Evolutionary conservation across 2,888 invertebrate species (phyloP).

Genomic region (Parnassius orleans): DNA sequence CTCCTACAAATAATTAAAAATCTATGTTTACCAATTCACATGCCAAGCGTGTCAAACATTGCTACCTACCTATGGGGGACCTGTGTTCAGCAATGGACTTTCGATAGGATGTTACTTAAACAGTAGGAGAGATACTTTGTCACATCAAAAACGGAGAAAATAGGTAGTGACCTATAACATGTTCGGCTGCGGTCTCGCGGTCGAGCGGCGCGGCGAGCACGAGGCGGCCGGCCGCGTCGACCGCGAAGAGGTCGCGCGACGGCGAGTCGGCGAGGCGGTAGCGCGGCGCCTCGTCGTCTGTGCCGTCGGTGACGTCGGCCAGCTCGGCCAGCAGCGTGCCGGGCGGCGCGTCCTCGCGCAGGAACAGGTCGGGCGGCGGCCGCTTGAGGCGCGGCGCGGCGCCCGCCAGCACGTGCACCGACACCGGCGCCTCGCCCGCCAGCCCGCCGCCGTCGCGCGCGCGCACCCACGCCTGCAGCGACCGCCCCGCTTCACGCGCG

Average conservation of each 20-base stretch:
- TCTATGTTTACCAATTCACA: too few relatives aligned
- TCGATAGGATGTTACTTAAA: too few relatives aligned
- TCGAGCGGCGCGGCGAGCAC: conserved; percentile 87
- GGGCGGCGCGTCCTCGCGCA: conserved; percentile 86
- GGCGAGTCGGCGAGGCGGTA: conserved; percentile 32
- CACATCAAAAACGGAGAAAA: background rate
- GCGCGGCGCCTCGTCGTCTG: conserved; percentile 26
- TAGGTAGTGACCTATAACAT: conserved; percentile 80
- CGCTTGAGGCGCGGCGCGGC: conserved; percentile 89
- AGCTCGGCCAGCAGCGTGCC: conserved; percentile 62
- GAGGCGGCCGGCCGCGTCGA: conserved; percentile 88
- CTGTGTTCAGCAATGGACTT: too few relatives aligned
- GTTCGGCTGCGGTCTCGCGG: conserved; percentile 85
- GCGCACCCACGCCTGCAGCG: conserved; percentile 93
- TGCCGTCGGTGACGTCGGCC: conserved; percentile 28
- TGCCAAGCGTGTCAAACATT: too few relatives aligned
- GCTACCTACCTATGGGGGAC: too few relatives aligned
- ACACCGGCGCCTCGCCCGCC: conserved; percentile 90
- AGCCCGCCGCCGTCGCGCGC: conserved; percentile 92
- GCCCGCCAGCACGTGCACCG: conserved; percentile 87
- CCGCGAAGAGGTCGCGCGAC: conserved; percentile 74
- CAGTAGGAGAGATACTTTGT: background rate
- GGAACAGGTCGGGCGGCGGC: conserved; percentile 88
- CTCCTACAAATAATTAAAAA: too few relatives aligned
- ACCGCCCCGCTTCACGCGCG: conserved; percentile 82